Evolutionary conservation across 2,888 invertebrate species (phyloP), one percentile per base, ranked within the genome.

Genomic region (Acheta domesticus): DNA sequence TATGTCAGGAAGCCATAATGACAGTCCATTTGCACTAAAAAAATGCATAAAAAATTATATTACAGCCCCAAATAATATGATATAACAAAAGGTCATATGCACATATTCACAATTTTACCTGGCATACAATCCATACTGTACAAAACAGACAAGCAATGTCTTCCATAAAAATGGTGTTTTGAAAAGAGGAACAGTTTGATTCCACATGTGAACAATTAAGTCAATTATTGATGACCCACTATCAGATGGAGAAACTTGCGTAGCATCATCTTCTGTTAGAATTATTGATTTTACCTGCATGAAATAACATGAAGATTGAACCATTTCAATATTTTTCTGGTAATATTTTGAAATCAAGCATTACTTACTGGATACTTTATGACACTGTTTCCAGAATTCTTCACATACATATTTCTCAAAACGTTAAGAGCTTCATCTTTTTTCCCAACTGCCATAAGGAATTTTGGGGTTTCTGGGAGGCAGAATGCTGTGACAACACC

Each of bases 401-500:
- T 79, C 1, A 83, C 81, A 79, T 83, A 86, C 12, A 86, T 84
- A 19, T 80, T 83, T 77, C 83, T 82, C 19, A 87, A 81, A 50
- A 86, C 84, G 12, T 84, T 81, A 14, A 86, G 80, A 16, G 85
- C 83, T 78, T 84, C 82, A 11, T 84, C 84, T 2, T 84, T 82
- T 21, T 84, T 82, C 1, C 85, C 86, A 50, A 84, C 83, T 4
- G 85, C 81, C 4, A 86, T 81, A 1, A 85, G 80, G 80, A 85
- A 87, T 82, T 86, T 86, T 0, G 87, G 86, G 81, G 86, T 86
- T 79, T 87, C 87, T 12, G 86, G 86, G 48, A 86, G 83, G 74
- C 83, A 83, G 62, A 85, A 84, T 11, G 19, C 75, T 74, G 86
- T 81, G 11, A 84, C 83, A 0, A 86, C 75, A 0, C 85, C 85